These are phyloP conservation scores for Ischnus inquisitorius DNA, from an alignment of 2,888 invertebrate genomes.

Conservation along the genomic window DNA sequence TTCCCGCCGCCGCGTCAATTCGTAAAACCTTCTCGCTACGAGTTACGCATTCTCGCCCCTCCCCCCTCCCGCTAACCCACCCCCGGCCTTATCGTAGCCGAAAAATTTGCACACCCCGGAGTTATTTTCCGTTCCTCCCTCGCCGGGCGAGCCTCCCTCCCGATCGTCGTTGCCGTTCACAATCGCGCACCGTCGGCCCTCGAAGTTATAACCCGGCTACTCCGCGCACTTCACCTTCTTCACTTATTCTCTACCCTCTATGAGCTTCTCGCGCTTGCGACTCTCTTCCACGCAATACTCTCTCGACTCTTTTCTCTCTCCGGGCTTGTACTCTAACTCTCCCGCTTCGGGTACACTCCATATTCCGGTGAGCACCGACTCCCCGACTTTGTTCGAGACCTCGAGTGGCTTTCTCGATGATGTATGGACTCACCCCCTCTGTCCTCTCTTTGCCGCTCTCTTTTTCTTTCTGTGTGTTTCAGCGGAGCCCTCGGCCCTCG, in stretches of 20 bases:
- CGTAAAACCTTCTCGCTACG: slow-evolving; percentile 53
- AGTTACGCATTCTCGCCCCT: slow-evolving; percentile 11
- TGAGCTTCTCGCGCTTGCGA: slow-evolving; percentile 13
- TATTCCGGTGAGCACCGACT: slow-evolving; percentile 44
- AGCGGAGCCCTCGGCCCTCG: slow-evolving; percentile 27
- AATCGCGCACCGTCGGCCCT: slow-evolving; percentile 26
- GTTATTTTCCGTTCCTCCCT: slow-evolving; percentile 5
- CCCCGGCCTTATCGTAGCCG: neutral
- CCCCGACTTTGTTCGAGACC: slow-evolving; percentile 54
- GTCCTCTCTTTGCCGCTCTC: neutral
- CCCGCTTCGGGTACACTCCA: slow-evolving; percentile 37
- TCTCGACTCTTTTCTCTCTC: slow-evolving; percentile 23
- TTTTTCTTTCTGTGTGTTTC: slow-evolving; percentile 5
- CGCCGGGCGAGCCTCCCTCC: neutral
- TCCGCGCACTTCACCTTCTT: slow-evolving; percentile 11
- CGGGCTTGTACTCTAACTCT: neutral
- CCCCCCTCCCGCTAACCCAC: neutral
- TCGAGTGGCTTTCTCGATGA: slow-evolving; percentile 60
- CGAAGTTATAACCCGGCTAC: slow-evolving; percentile 6
- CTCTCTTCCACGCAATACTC: slow-evolving; percentile 9
- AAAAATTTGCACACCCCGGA: slow-evolving; percentile 43
- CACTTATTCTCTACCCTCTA: neutral
- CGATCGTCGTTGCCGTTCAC: slow-evolving; percentile 30
- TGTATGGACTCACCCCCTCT: slow-evolving; percentile 28
- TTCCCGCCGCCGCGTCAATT: slow-evolving; percentile 66